phyloP scores from a whole-genome alignment of 1,140 invertebrate species.

The Tenebrio molitor region DNA sequence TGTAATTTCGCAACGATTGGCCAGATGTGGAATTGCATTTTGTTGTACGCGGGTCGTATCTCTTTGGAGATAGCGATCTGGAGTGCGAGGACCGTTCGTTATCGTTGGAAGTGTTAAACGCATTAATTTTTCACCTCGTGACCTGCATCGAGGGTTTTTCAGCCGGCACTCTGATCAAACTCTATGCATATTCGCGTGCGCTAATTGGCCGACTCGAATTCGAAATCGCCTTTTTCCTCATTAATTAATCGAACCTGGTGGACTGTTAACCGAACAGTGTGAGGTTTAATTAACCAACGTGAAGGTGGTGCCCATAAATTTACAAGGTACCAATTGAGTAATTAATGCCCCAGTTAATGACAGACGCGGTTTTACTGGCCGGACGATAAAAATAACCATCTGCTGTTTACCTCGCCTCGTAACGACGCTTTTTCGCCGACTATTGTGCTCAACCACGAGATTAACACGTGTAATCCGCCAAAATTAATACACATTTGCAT shows the following conservation, averaged over 20 bases:
- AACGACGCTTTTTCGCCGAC: conserved; percentile 4
- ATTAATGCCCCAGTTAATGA: background rate
- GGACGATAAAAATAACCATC: conserved; percentile 15
- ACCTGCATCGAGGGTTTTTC: too few species aligned
- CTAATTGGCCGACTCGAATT: background rate
- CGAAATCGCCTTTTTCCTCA: background rate
- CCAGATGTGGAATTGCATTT: too few species aligned
- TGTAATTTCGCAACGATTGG: too few species aligned
- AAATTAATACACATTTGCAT: conserved; percentile 10
- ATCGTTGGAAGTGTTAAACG: too few species aligned
- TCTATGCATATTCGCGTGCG: too few species aligned
- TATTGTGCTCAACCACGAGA: conserved; percentile 3
- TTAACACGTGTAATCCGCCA: background rate
- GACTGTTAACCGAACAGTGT: background rate
- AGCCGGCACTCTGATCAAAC: too few species aligned
- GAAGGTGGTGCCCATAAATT: too few species aligned
- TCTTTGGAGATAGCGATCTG: too few species aligned
- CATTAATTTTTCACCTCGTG: too few species aligned
- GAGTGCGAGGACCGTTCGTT: too few species aligned
- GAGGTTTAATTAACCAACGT: background rate
- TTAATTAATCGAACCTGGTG: background rate
- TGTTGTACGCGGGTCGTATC: too few species aligned
- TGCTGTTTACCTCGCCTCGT: conserved; percentile 8
- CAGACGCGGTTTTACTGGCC: background rate
- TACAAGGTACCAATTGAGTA: too few species aligned